Evolutionary conservation across 2,113 vertebrate species (phyloP).

Genomic region (Lophius piscatorius): DNA sequence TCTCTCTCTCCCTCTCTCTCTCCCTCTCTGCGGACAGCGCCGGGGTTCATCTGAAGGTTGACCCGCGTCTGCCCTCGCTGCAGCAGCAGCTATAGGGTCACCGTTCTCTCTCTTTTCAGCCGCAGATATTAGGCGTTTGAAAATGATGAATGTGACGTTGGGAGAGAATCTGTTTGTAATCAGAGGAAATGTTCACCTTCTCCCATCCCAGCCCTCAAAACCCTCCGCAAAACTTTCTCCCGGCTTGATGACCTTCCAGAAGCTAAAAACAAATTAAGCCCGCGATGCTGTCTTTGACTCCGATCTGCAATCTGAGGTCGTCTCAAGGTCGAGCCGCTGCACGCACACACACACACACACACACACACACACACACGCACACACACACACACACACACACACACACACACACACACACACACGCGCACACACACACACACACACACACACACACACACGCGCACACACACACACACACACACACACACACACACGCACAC

Average conservation of each 20-base stretch:
- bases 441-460: slow-evolving; percentile 2
- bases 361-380: slow-evolving; percentile 8
- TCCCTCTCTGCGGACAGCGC: slow-evolving; percentile 33
- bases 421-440: neutral
- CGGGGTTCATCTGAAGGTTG: slow-evolving; percentile 73
- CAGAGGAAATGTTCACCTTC: slow-evolving; percentile 39
- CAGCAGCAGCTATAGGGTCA: slow-evolving; percentile 37
- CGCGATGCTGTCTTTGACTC: slow-evolving; percentile 57
- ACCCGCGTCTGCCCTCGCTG: slow-evolving; percentile 39
- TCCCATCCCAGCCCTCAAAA: neutral
- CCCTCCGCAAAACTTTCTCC: slow-evolving; percentile 37
- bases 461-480: slow-evolving; percentile 31
- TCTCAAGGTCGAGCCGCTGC: slow-evolving; percentile 55
- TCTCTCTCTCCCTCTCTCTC: slow-evolving; percentile 23
- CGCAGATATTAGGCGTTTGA: slow-evolving; percentile 63
- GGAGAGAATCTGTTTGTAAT: slow-evolving; percentile 52
- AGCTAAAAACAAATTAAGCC: slow-evolving; percentile 68
- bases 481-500: slow-evolving; percentile 37
- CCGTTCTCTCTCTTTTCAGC: slow-evolving; percentile 58
- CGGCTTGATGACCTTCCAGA: slow-evolving; percentile 62
- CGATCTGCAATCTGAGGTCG: slow-evolving; percentile 56
- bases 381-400: neutral
- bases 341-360: slow-evolving; percentile 25
- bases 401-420: slow-evolving; percentile 6
- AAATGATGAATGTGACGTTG: slow-evolving; percentile 72